A percentile compares a stretch with the other conserved stretches of the same genome.
Conservation (phyloP, 92 coral and sea anemone species). For the Plumapathes pennacea region DNA sequence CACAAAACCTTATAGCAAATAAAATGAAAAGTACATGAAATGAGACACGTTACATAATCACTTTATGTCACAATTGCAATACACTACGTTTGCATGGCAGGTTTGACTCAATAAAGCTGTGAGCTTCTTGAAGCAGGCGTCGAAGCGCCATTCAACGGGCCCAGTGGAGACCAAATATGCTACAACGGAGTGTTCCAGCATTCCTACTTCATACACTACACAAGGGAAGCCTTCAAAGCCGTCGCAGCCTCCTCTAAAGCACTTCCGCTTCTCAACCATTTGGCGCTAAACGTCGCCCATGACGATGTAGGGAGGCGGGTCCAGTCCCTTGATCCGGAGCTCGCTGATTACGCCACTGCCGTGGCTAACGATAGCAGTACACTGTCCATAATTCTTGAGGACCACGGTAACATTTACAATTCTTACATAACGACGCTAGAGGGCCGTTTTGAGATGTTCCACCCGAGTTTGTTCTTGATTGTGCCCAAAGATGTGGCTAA, state of each 20-base stretch:
- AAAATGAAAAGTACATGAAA: too few relatives aligned
- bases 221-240: constrained; percentile 44
- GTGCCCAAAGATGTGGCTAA: constrained; percentile 62
- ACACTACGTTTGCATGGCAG: too few relatives aligned
- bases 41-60: too few relatives aligned
- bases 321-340: constrained; percentile 67
- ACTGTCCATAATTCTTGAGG: constrained; percentile 74
- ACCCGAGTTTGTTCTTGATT: constrained; percentile 72
- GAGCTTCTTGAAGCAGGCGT: constrained; percentile 48
- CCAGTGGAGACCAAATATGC: constrained; percentile 81
- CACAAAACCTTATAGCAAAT: too few relatives aligned
- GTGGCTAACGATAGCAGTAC: constrained; percentile 58
- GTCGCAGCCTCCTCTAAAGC: constrained; percentile 31
- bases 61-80: too few relatives aligned
- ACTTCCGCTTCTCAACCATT: constrained; percentile 63
- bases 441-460: constrained; percentile 90
- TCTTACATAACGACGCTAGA: constrained; percentile 56
- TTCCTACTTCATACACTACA: constrained; percentile 60
- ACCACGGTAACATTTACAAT: constrained; percentile 88
- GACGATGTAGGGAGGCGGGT: constrained; percentile 68
- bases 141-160: constrained; percentile 63
- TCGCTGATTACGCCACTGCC: constrained; percentile 39
- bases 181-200: constrained; percentile 89
- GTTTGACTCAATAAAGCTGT: constrained; percentile 84
- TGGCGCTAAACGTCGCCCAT: constrained; percentile 69